phyloP scores from a whole-genome alignment of 2,797 vertebrate genomes.

The Trachops cirrhosus region DNA sequence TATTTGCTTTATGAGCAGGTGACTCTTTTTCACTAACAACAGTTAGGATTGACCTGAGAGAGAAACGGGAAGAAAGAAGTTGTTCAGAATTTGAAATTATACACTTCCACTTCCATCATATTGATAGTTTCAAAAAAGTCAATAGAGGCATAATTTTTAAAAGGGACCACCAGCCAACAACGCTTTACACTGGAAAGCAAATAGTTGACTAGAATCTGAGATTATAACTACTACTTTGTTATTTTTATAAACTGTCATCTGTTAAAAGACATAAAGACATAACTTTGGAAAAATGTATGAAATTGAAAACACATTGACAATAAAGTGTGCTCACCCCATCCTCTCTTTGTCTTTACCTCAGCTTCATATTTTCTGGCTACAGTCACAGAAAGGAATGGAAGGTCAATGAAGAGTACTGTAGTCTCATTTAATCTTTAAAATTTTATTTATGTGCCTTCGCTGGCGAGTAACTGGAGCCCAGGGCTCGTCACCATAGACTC shows the following conservation, averaged over 20 bases:
- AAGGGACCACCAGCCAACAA: background rate
- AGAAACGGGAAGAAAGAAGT: conserved; percentile 44
- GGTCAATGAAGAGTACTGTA: background rate
- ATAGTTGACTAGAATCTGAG: conserved; percentile 29
- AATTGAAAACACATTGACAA: conserved; percentile 36
- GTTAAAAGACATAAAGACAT: conserved; percentile 21
- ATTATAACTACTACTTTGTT: conserved; percentile 12
- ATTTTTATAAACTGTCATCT: conserved; percentile 23
- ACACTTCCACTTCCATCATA: conserved; percentile 29
- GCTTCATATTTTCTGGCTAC: conserved; percentile 36
- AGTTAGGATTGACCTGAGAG: background rate
- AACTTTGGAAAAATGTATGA: conserved; percentile 10
- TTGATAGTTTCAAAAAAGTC: conserved; percentile 15
- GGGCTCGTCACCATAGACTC: background rate
- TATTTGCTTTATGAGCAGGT: background rate
- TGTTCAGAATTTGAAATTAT: conserved; percentile 36
- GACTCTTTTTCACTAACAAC: conserved; percentile 14
- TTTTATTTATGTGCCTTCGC: background rate
- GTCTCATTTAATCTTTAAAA: conserved; percentile 39
- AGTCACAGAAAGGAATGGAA: conserved; percentile 7
- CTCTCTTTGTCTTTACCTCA: background rate
- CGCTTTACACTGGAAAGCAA: conserved; percentile 19
- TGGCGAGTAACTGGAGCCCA: background rate
- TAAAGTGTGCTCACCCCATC: background rate
- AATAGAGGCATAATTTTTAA: background rate